Evolutionary conservation across 1,140 invertebrate genomes (phyloP).

Genomic region (Sinonovacula constricta): DNA sequence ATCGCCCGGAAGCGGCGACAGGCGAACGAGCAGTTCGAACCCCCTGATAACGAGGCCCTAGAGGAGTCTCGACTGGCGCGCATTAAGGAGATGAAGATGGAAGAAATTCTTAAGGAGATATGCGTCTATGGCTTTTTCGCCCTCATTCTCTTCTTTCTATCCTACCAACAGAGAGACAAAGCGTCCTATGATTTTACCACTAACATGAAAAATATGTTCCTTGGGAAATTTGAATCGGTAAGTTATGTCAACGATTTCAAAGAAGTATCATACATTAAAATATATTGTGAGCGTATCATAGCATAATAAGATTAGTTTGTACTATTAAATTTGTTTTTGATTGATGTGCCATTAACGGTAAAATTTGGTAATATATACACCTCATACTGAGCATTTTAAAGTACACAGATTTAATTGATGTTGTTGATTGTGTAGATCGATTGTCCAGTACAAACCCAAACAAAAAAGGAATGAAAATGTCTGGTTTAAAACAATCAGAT

Average conservation of each 20-base stretch:
- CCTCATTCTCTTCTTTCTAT: slow-evolving; percentile 76
- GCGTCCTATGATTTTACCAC: slow-evolving; percentile 65
- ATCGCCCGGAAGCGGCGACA: slow-evolving; percentile 67
- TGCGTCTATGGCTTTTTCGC: slow-evolving; percentile 75
- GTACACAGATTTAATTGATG: too few relatives aligned
- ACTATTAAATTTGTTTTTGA: too few relatives aligned
- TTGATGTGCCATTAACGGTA: too few relatives aligned
- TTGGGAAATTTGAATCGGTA: slow-evolving; percentile 61
- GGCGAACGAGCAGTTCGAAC: slow-evolving; percentile 65
- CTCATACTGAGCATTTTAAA: neutral
- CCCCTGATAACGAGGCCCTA: slow-evolving; percentile 70
- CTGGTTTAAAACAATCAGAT: too few relatives aligned
- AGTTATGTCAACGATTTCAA: too few relatives aligned
- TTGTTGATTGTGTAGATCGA: too few relatives aligned
- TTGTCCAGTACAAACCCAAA: too few relatives aligned
- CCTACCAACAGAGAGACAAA: slow-evolving; percentile 75
- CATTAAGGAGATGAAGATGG: slow-evolving; percentile 80
- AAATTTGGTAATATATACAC: neutral
- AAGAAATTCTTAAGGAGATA: slow-evolving; percentile 79
- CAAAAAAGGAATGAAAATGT: too few relatives aligned
- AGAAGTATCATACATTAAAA: too few relatives aligned
- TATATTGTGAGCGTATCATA: too few relatives aligned
- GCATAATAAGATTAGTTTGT: too few relatives aligned
- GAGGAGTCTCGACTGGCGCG: slow-evolving; percentile 69
- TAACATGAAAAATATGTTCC: slow-evolving; percentile 69